A percentile compares a stretch with the other conserved stretches of the same genome.
These are phyloP conservation scores for Masnerella sp. DNA, from an alignment of 2,888 invertebrate species.

Conservation along the genomic window DNA sequence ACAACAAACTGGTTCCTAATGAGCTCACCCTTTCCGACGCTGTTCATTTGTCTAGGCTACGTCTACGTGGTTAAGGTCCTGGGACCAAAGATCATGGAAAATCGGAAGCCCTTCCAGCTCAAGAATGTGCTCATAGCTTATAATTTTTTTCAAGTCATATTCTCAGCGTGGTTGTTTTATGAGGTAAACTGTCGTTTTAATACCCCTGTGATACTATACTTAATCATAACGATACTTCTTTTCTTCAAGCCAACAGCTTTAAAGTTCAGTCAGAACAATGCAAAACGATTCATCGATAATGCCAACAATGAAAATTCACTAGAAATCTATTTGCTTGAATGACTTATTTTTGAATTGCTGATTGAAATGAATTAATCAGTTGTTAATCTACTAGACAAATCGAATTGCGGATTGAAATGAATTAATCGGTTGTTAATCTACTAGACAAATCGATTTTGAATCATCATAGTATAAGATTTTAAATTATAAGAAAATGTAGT, in stretches of 20 bases:
- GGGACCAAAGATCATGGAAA: slow-evolving; percentile 94
- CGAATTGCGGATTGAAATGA: no score
- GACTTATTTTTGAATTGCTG: no score
- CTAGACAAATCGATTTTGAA: no score
- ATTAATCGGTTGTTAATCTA: no score
- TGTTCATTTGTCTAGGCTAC: slow-evolving; percentile 92
- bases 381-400: no score
- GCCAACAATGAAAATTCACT: no score
- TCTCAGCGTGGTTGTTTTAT: slow-evolving; percentile 94
- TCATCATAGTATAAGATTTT: no score
- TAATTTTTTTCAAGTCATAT: slow-evolving; percentile 92
- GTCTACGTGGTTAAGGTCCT: slow-evolving; percentile 93
- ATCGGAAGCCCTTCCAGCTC: slow-evolving; percentile 91
- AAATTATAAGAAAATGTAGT: no score
- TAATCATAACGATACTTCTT: background rate
- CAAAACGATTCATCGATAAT: slow-evolving; percentile 22
- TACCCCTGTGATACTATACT: no score
- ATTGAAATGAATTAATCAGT: no score
- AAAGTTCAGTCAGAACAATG: background rate
- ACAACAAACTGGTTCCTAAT: slow-evolving; percentile 96
- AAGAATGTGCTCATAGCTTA: slow-evolving; percentile 87
- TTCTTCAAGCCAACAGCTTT: slow-evolving; percentile 5
- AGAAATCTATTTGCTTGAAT: no score
- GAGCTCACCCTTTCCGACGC: slow-evolving; percentile 95
- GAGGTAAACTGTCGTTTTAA: slow-evolving; percentile 89